Conservation (phyloP, 2,888 invertebrate species). For the Netelia inedita region DNA sequence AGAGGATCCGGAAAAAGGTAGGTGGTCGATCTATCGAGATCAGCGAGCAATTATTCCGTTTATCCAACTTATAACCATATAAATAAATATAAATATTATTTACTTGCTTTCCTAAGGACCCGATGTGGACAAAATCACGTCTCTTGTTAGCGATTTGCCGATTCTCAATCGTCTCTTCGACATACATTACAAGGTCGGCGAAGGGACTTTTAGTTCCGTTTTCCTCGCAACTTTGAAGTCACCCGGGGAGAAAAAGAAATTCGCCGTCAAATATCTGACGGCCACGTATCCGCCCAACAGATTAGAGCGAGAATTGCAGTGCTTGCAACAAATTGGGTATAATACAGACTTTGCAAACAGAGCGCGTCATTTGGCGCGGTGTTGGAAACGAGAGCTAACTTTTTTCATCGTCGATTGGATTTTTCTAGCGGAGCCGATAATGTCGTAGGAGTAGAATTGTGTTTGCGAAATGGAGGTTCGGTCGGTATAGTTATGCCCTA, state of each 20-base stretch:
- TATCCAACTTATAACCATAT: no score
- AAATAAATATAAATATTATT: neutral
- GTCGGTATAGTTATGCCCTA: conserved; percentile 96
- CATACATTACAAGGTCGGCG: conserved; percentile 91
- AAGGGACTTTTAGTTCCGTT: conserved; percentile 95
- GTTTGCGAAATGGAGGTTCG: conserved; percentile 91
- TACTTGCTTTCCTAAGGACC: conserved; percentile 23
- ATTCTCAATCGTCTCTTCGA: conserved; percentile 88
- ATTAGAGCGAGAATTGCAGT: conserved; percentile 92
- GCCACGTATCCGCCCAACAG: conserved; percentile 94
- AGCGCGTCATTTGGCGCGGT: no score
- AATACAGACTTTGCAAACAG: neutral
- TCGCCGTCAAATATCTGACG: conserved; percentile 94
- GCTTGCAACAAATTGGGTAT: conserved; percentile 92
- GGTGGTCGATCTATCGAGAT: neutral
- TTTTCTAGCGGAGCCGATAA: conserved; percentile 91
- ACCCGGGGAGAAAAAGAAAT: conserved; percentile 86
- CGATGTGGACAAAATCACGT: conserved; percentile 80
- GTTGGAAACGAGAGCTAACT: neutral
- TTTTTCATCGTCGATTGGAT: conserved; percentile 9
- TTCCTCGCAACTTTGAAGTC: conserved; percentile 90
- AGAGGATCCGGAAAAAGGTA: conserved; percentile 38
- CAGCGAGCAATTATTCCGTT: no score
- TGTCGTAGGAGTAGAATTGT: conserved; percentile 93
- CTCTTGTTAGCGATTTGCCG: conserved; percentile 87